phyloP scores from a whole-genome alignment of 2,797 vertebrate genomes.

The Distichodus sexfasciatus region DNA sequence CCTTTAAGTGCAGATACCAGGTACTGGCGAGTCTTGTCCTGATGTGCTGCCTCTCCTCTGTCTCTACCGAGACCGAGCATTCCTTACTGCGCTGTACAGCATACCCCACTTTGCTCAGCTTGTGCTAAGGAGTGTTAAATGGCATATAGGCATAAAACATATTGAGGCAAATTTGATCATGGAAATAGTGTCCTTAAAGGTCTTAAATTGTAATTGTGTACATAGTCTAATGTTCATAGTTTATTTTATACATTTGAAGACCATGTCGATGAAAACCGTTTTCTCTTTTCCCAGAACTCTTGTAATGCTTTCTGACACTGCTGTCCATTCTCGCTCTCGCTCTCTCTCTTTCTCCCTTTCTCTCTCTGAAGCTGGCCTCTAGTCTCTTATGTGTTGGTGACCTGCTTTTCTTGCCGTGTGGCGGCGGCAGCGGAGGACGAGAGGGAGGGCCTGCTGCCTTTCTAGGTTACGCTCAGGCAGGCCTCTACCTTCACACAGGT shows the following conservation, averaged over 20 bases:
- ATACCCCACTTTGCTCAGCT: too few relatives aligned
- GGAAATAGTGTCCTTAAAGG: too few relatives aligned
- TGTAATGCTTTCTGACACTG: constrained; percentile 32
- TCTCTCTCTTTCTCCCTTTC: constrained; percentile 40
- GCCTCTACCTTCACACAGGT: constrained; percentile 14
- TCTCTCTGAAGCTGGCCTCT: constrained; percentile 58
- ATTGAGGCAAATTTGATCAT: neutral
- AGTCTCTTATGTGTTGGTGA: constrained; percentile 73
- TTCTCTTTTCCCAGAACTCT: neutral
- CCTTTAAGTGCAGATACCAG: too few relatives aligned
- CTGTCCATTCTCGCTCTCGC: constrained; percentile 19
- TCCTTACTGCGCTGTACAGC: too few relatives aligned
- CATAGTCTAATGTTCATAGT: too few relatives aligned
- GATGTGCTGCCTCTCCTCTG: too few relatives aligned
- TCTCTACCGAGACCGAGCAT: too few relatives aligned
- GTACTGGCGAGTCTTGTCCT: too few relatives aligned
- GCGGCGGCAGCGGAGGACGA: constrained; percentile 39
- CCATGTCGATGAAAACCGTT: neutral
- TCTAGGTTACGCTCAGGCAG: constrained; percentile 68
- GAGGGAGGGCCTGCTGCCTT: constrained; percentile 43
- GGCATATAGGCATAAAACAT: too few relatives aligned
- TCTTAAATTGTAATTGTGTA: too few relatives aligned
- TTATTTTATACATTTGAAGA: too few relatives aligned
- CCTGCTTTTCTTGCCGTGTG: constrained; percentile 68
- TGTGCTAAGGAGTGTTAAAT: too few relatives aligned